phyloP scores from a whole-genome alignment of 2,113 vertebrate genomes.

The Hemichromis elongatus region DNA sequence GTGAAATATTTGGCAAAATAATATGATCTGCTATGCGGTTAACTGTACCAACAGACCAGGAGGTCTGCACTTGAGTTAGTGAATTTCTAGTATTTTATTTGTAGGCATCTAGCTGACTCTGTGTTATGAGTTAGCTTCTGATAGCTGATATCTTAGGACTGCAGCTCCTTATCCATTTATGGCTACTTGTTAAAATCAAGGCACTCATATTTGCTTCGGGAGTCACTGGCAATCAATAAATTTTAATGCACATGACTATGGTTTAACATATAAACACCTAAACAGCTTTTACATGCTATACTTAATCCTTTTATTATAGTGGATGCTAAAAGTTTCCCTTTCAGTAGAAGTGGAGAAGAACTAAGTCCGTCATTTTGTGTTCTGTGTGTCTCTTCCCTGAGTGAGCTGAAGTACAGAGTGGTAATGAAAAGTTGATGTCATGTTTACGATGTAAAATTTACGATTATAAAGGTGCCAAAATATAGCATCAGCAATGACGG shows the following conservation, averaged over 20 bases:
- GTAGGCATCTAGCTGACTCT: neutral
- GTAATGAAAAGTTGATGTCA: neutral
- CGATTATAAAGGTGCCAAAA: neutral
- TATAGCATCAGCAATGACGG: neutral
- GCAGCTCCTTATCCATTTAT: neutral
- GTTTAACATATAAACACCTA: neutral
- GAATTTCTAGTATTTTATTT: neutral
- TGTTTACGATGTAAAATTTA: too few relatives aligned
- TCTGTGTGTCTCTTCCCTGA: neutral
- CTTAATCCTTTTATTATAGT: neutral
- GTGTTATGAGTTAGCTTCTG: neutral
- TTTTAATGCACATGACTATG: neutral
- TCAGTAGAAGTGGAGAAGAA: neutral
- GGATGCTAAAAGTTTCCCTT: neutral
- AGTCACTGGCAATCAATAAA: neutral
- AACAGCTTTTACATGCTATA: neutral
- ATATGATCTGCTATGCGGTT: neutral
- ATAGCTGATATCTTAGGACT: neutral
- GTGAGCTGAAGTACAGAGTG: neutral
- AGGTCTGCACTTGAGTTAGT: neutral
- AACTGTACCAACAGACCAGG: neutral
- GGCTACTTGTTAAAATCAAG: neutral
- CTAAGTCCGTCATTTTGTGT: neutral
- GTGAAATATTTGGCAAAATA: neutral
- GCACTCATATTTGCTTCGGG: neutral